Evolutionary conservation across 2,113 vertebrate species (phyloP), one percentile per base, ranked within the genome.

Genomic region (Dicrurus megarhynchus): DNA sequence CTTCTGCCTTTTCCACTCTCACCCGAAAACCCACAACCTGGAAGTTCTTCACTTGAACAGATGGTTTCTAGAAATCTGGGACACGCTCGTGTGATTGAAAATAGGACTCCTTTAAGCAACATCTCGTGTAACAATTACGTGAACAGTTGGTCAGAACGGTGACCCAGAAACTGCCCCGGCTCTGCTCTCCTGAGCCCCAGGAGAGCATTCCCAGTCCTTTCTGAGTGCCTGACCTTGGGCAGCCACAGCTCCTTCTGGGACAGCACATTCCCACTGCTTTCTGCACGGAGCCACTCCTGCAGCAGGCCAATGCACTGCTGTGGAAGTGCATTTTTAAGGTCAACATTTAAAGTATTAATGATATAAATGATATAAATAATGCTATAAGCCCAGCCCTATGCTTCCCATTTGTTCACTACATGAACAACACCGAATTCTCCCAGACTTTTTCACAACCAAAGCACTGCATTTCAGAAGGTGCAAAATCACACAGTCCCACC

Each of bases 11-110:
- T 28, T 21, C 7, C 47, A 35, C 65, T 65, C 83, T 49, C 76
- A 68, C 52, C 64, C 82, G 0, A 94, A 91, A 96, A 6, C 75
- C 56, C 83, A 92, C 80, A 97, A 94, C 93, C 95, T 95, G 95
- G 90, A 95, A 90, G 88, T 86, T 97, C 96, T 56, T 92, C 79
- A 35, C 79, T 96, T 53, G 95, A 97, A 89, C 94, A 95, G 95
- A 97, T 96, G 95, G 95, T 97, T 95, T 55, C 39, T 41, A 87
- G 83, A 68, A 95, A 97, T 93, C 93, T 95, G 83, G 96, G 96
- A 86, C 96, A 82, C 6, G 83, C 71, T 92, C 2, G 0, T 88
- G 52, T 4, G 90, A 89, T 75, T 32, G 95, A 87, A 96, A 97
- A 92, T 89, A 92, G 95, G 96, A 57, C 92, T 97, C 95, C 93